Evolutionary conservation across 2,113 vertebrate genomes (phyloP).

Genomic region (Cheilinus undulatus): DNA sequence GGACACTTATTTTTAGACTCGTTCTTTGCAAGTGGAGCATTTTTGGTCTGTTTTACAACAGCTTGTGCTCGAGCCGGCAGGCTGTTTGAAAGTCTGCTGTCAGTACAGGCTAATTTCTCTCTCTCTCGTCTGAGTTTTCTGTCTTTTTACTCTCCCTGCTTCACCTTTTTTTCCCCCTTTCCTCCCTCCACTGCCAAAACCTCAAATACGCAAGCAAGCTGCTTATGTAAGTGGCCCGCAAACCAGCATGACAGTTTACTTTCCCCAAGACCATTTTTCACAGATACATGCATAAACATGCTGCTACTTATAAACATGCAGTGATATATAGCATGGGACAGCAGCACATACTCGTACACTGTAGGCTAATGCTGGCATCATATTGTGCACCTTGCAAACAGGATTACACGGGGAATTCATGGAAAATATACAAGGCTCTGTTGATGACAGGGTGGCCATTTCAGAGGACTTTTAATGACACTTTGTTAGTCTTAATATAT

Average conservation of each 20-base stretch:
- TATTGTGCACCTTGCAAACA: too few species aligned
- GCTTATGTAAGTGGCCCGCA: slow-evolving; percentile 67
- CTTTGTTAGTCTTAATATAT: too few species aligned
- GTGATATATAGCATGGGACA: slow-evolving; percentile 20
- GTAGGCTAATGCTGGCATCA: not conserved
- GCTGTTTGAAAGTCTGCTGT: slow-evolving; percentile 55
- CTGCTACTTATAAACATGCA: slow-evolving; percentile 27
- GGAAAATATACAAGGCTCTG: too few species aligned
- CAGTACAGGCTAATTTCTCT: slow-evolving; percentile 23
- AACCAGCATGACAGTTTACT: slow-evolving; percentile 49
- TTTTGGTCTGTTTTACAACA: slow-evolving; percentile 52
- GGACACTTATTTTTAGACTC: slow-evolving; percentile 58
- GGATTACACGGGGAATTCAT: not conserved
- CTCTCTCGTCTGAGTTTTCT: slow-evolving; percentile 29
- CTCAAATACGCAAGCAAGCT: slow-evolving; percentile 61
- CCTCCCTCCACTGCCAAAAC: slow-evolving; percentile 45
- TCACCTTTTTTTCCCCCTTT: slow-evolving; percentile 16
- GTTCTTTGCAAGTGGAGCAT: slow-evolving; percentile 22
- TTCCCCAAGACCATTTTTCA: slow-evolving; percentile 42
- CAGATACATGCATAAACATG: slow-evolving; percentile 40
- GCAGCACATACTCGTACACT: not conserved
- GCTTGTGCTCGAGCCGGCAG: slow-evolving; percentile 44
- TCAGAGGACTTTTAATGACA: too few species aligned
- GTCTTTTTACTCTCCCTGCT: slow-evolving; percentile 24
- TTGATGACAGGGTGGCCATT: too few species aligned